Percentiles rank a stretch among this genome's conserved stretches.
phyloP scores from a whole-genome alignment of 1,140 invertebrate genomes.

The Temnothorax curvispinosus region DNA sequence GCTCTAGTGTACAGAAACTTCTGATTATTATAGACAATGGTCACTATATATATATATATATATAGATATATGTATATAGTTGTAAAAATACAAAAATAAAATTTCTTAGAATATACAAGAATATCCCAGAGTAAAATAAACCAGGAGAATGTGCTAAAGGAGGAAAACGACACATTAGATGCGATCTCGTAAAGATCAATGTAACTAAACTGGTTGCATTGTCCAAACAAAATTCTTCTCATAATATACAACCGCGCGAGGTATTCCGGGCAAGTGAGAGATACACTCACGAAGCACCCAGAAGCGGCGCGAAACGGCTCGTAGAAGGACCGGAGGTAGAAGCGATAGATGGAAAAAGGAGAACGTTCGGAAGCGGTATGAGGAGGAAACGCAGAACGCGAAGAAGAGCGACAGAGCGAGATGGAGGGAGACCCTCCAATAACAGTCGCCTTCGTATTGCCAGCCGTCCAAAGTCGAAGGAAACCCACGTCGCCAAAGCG shows the following conservation, averaged over 20 bases:
- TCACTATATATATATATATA: not conserved
- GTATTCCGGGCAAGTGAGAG: constrained; percentile 41
- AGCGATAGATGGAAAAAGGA: constrained; percentile 38
- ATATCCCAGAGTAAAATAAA: not conserved
- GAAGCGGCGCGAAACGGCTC: constrained; percentile 45
- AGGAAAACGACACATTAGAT: not conserved
- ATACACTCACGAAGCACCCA: constrained; percentile 17
- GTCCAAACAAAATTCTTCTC: constrained; percentile 42
- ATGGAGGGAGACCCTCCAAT: constrained; percentile 63
- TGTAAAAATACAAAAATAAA: not conserved
- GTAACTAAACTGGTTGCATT: constrained; percentile 43
- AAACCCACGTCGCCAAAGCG: constrained; percentile 65
- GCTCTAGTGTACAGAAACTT: not conserved
- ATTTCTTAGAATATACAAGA: not conserved
- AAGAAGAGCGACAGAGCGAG: constrained; percentile 6
- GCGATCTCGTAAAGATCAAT: constrained; percentile 30
- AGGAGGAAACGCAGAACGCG: constrained; percentile 10
- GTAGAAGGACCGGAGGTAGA: constrained; percentile 32
- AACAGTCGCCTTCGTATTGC: constrained; percentile 73
- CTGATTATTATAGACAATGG: not conserved
- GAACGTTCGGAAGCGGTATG: constrained; percentile 20
- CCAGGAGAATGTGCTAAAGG: not conserved
- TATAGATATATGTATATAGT: not conserved
- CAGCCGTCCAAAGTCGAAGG: constrained; percentile 63
- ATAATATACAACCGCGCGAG: constrained; percentile 22